These are phyloP conservation scores for Magallana ariakensis DNA, from an alignment of 1,140 invertebrate genomes.

Conservation along the genomic window DNA sequence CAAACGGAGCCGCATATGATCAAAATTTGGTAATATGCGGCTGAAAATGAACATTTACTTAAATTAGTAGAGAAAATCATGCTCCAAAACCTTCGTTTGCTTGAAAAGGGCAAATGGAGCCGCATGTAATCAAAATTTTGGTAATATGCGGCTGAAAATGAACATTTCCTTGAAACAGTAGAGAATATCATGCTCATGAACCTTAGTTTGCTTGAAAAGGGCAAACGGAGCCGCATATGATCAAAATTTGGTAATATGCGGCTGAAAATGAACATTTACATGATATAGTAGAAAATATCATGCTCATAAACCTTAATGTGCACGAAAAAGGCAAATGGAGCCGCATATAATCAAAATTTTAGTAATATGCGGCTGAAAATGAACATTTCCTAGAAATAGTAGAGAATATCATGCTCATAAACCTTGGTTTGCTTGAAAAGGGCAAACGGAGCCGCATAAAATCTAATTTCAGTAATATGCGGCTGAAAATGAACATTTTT, in stretches of 20 bases:
- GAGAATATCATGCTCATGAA: no score
- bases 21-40: no score
- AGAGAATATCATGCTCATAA: no score
- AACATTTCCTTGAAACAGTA: background rate
- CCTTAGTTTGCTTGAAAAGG: background rate
- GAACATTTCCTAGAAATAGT: no score
- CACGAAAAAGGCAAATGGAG: background rate
- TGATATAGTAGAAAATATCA: background rate
- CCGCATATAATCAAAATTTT: no score
- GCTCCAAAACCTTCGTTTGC: background rate
- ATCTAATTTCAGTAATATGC: no score
- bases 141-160: background rate
- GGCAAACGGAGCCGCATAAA: no score
- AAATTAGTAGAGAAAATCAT: background rate
- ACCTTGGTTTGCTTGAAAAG: no score
- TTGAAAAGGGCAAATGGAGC: background rate
- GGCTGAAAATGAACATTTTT: no score
- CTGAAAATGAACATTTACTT: background rate
- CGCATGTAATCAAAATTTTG: background rate
- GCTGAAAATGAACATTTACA: background rate
- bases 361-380: no score
- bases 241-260: background rate
- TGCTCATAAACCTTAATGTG: background rate
- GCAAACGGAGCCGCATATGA: background rate
- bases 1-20: no score